Evolutionary conservation across 2,797 vertebrate genomes (phyloP).

Genomic region (Natrix natrix): DNA sequence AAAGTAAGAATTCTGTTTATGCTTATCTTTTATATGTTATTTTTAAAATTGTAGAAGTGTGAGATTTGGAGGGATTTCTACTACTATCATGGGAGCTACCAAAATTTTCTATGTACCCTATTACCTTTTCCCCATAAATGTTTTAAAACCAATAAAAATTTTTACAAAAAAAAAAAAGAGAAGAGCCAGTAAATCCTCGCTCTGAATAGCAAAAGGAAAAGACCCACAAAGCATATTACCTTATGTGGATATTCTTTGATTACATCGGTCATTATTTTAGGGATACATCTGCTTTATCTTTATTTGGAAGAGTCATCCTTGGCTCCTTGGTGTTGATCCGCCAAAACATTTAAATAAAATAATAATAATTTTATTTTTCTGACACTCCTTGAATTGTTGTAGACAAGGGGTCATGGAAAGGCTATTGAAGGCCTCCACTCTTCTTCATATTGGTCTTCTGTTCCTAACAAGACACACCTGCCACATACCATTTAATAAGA

Average conservation of each 20-base stretch:
- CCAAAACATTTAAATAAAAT: background rate
- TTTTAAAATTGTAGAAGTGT: too few relatives aligned
- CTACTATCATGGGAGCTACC: too few relatives aligned
- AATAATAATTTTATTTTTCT: background rate
- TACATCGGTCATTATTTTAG: background rate
- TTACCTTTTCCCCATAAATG: too few relatives aligned
- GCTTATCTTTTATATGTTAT: too few relatives aligned
- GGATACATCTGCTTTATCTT: background rate
- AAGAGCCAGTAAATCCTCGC: background rate
- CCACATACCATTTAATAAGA: background rate
- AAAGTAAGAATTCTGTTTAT: too few relatives aligned
- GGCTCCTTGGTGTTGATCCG: background rate
- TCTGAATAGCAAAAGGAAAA: background rate
- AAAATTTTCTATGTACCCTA: too few relatives aligned
- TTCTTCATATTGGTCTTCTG: background rate
- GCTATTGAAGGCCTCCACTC: background rate
- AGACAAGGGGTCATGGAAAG: background rate
- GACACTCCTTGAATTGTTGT: background rate
- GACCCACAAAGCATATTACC: background rate
- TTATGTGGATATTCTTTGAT: background rate
- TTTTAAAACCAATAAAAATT: too few relatives aligned
- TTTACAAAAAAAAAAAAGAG: too few relatives aligned
- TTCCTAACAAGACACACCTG: background rate
- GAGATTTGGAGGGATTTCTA: too few relatives aligned
- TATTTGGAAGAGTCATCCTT: background rate